Conservation (phyloP, 2,797 vertebrate genomes). For the Gambelia wislizenii region DNA sequence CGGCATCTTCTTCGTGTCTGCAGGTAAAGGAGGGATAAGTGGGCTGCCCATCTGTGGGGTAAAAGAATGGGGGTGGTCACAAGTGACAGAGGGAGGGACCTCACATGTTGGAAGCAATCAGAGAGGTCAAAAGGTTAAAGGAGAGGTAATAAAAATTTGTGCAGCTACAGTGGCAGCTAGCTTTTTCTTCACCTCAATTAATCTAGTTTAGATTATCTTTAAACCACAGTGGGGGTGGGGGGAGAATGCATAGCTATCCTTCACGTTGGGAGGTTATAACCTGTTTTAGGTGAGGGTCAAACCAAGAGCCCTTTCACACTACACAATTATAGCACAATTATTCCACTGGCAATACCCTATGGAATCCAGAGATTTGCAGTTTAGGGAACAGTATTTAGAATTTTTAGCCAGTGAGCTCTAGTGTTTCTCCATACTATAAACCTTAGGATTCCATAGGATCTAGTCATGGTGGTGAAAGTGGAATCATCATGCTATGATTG, state of each 20-base stretch:
- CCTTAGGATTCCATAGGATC: no score
- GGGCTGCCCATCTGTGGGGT: not conserved
- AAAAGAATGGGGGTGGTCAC: not conserved
- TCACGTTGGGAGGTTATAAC: not conserved
- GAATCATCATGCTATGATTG: no score
- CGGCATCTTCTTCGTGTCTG: slow-evolving; percentile 97
- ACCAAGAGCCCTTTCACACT: no score
- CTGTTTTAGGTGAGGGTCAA: not conserved
- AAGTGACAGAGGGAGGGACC: slow-evolving; percentile 2
- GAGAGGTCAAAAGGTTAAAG: not conserved
- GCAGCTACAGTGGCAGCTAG: not conserved
- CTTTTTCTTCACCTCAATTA: slow-evolving; percentile 2
- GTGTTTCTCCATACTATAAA: no score
- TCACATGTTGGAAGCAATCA: not conserved
- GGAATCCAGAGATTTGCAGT: no score
- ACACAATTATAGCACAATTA: no score
- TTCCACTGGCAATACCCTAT: no score
- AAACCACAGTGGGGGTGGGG: not conserved
- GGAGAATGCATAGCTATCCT: not conserved
- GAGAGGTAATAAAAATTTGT: not conserved
- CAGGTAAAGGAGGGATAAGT: slow-evolving; percentile 82
- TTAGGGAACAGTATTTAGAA: no score
- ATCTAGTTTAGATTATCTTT: not conserved
- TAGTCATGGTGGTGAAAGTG: no score
- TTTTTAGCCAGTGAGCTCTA: no score